Evolutionary conservation across 2,888 invertebrate genomes (phyloP).

Genomic region (Orthonychiurus folsomi): DNA sequence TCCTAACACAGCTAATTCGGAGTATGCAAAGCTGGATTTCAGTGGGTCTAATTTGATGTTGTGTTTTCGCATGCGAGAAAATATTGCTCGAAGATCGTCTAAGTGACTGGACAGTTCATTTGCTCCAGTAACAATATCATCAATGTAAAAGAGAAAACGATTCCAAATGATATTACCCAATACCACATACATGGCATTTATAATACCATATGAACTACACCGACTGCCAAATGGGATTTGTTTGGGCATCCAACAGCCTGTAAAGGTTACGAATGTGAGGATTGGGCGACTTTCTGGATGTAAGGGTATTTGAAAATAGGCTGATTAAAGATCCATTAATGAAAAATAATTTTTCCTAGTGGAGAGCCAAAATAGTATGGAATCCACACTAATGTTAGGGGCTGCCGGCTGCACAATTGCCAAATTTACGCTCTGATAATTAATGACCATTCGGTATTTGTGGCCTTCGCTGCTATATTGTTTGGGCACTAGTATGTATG

Average conservation of each 20-base stretch:
- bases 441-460: background rate
- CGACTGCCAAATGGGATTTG: background rate
- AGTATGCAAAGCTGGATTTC: constrained; percentile 1
- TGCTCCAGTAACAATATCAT: background rate
- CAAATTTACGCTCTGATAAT: background rate
- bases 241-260: background rate
- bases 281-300: background rate
- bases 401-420: background rate
- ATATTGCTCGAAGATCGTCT: background rate
- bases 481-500: background rate
- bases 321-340: background rate
- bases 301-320: background rate
- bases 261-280: background rate
- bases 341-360: background rate
- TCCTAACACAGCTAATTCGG: background rate
- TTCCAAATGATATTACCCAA: background rate
- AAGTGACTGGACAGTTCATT: background rate
- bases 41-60: background rate
- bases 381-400: background rate
- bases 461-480: background rate
- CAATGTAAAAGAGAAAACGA: background rate
- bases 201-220: background rate
- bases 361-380: background rate
- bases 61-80: background rate
- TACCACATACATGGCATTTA: background rate